phyloP scores from a whole-genome alignment of 2,113 vertebrate genomes.

The Coracopsis vasa region DNA sequence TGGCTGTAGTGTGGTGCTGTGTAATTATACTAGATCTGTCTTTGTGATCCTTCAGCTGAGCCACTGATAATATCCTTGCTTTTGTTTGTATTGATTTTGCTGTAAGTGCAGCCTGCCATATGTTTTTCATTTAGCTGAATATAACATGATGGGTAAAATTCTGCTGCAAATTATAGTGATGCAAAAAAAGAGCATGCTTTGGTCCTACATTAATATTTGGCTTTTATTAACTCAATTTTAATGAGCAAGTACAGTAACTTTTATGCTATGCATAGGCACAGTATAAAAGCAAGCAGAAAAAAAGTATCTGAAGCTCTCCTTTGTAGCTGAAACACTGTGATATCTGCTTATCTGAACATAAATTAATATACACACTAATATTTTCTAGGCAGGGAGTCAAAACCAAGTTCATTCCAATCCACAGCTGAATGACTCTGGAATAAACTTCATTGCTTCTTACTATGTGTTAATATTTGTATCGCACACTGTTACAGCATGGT shows the following conservation, averaged over 20 bases:
- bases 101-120: neutral
- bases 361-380: neutral
- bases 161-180: neutral
- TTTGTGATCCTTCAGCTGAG: slow-evolving; percentile 5
- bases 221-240: neutral
- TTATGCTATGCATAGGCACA: neutral
- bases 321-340: neutral
- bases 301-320: neutral
- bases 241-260: neutral
- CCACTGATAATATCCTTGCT: slow-evolving; percentile 11
- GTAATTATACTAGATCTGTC: neutral
- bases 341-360: neutral
- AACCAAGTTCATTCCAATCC: neutral
- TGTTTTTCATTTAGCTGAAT: slow-evolving; percentile 1
- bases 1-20: neutral
- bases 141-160: slow-evolving; percentile 22
- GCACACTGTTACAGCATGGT: neutral
- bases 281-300: neutral
- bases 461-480: neutral
- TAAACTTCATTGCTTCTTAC: neutral
- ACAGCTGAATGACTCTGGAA: neutral
- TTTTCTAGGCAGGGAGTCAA: neutral
- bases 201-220: neutral
- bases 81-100: slow-evolving; percentile 38
- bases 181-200: neutral